Percentiles rank a stretch among this genome's conserved stretches.
Evolutionary conservation across 2,888 invertebrate genomes (phyloP).

Genomic region (Mythimna albipuncta): DNA sequence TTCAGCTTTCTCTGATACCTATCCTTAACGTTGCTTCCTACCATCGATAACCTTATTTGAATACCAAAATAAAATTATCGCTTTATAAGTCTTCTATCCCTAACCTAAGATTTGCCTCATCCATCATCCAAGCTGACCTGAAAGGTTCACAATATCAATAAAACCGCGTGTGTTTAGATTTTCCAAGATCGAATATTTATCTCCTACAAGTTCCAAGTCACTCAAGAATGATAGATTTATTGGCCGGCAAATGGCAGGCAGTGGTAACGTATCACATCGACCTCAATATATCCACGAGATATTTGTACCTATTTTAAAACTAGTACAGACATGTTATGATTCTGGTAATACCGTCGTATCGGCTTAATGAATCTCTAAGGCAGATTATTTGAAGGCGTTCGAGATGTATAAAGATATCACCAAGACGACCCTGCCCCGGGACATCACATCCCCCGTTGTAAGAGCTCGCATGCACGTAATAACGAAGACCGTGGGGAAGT

Average conservation of each 20-base stretch:
- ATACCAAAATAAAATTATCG: not conserved
- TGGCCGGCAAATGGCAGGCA: constrained; percentile 50
- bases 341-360: too few species aligned
- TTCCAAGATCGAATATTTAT: constrained; percentile 45
- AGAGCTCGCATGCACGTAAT: too few species aligned
- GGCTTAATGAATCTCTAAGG: too few species aligned
- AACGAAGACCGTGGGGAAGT: too few species aligned
- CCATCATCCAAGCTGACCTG: constrained; percentile 29
- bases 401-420: too few species aligned
- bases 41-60: constrained; percentile 14
- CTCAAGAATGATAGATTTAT: constrained; percentile 61
- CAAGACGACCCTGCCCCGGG: too few species aligned
- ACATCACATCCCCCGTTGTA: too few species aligned
- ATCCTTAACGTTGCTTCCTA: not conserved
- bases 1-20: not conserved
- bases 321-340: too few species aligned
- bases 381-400: too few species aligned
- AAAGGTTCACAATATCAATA: constrained; percentile 31
- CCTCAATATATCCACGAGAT: constrained; percentile 42
- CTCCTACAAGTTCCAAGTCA: constrained; percentile 44
- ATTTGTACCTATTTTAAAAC: too few species aligned
- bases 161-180: constrained; percentile 16
- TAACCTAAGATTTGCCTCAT: constrained; percentile 25
- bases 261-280: constrained; percentile 52
- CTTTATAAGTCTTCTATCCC: not conserved